Evolutionary conservation across 1,140 invertebrate species (phyloP), one percentile per base, ranked within the genome.

Genomic region (Venturia canescens): DNA sequence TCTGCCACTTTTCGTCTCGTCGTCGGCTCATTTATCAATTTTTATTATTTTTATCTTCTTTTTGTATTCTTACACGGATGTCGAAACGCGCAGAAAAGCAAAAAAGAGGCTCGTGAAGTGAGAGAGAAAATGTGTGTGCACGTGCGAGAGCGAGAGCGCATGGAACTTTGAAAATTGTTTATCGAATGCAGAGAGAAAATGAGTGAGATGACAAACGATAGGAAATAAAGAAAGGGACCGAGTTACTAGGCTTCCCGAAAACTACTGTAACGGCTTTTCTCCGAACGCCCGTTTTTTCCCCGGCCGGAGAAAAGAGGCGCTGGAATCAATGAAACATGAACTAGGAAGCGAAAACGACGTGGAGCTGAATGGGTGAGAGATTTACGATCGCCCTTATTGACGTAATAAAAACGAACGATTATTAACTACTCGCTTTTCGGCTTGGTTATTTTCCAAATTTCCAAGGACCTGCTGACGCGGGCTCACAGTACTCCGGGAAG

Each of bases 391-490:
- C 57, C 31, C 57, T 53, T 76, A 57, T 63, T 21, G 74, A 76
- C 67, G 67, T 70, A 70, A 70, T 70, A 70, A 70, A 70, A 44
- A 44, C 38, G 0, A 44, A 70, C 16, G 38, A 70, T 70, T 70
- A 70, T 70, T 70, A 70, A 70, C 9, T 7, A 70, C 11, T 31
- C 63, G n/a, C 5, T 67, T 15, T 9, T 13, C 11, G 38, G 26
- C 27, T 16, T 3, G 27, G 2, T 27, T 67, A 67, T 67, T 27
- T 26, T 2, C 29, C 15, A 18, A 9, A n/a, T n/a, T n/a, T n/a
- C n/a, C n/a, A n/a, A n/a, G n/a, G n/a, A n/a, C n/a, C n/a, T n/a
- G n/a, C n/a, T n/a, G n/a, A n/a, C n/a, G n/a, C n/a, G n/a, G n/a
- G n/a, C n/a, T n/a, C n/a, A n/a, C n/a, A n/a, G n/a, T n/a, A n/a